Percentiles rank a stretch among this genome's conserved stretches.
phyloP scores from a whole-genome alignment of 2,113 vertebrate species.

The Lepus timidus region DNA sequence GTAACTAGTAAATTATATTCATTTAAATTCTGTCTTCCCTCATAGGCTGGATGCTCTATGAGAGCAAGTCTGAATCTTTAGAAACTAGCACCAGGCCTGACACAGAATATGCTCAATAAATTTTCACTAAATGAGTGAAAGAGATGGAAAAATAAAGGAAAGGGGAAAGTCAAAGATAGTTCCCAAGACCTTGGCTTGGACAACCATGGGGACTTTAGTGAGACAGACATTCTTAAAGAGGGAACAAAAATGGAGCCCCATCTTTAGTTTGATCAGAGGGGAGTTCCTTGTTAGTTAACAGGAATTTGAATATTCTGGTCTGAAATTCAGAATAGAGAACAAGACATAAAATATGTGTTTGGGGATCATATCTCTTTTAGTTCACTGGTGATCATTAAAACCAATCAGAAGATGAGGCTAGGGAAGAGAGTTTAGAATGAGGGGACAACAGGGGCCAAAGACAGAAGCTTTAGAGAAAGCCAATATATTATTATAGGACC shows the following conservation, averaged over 20 bases:
- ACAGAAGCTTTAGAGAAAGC: background rate
- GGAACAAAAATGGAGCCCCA: background rate
- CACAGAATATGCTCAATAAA: background rate
- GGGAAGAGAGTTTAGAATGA: background rate
- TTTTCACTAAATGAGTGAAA: background rate
- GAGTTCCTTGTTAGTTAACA: background rate
- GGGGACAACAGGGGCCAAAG: background rate
- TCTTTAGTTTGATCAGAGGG: background rate
- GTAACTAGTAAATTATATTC: background rate
- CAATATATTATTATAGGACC: background rate
- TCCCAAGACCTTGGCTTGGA: background rate
- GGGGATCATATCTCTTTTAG: background rate
- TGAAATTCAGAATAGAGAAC: background rate
- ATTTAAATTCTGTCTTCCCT: slow-evolving; percentile 1
- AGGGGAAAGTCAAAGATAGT: background rate
- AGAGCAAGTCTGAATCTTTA: background rate
- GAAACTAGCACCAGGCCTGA: background rate
- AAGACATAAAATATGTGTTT: background rate
- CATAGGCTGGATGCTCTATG: background rate
- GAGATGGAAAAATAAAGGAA: background rate
- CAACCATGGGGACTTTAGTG: background rate
- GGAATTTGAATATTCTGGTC: background rate
- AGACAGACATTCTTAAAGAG: background rate
- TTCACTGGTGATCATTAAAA: background rate
- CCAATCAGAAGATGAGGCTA: background rate